These are phyloP conservation scores for Yasuhikotakia modesta DNA, from an alignment of 2,797 vertebrate species.

Conservation along the genomic window DNA sequence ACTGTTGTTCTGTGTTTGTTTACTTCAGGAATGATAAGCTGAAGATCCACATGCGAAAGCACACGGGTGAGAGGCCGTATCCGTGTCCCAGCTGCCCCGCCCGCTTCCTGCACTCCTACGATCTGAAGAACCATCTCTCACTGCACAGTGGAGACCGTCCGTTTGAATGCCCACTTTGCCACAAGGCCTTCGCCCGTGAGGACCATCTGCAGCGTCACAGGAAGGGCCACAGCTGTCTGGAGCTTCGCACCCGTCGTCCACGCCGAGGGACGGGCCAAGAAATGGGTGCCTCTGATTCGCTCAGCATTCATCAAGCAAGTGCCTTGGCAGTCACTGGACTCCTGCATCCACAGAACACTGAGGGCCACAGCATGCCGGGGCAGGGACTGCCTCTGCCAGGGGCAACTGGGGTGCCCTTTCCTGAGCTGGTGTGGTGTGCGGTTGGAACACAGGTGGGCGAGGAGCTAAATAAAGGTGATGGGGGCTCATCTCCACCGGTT, in stretches of 20 bases:
- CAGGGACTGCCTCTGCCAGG: constrained; percentile 29
- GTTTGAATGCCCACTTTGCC: constrained; percentile 94
- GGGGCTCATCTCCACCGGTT: constrained; percentile 18
- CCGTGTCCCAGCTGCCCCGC: constrained; percentile 90
- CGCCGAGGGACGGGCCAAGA: constrained; percentile 52
- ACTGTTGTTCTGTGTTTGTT: background rate
- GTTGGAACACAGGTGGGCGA: constrained; percentile 61
- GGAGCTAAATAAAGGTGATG: constrained; percentile 14
- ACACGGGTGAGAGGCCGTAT: constrained; percentile 95
- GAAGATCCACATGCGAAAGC: constrained; percentile 99
- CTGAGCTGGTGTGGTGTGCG: constrained; percentile 65
- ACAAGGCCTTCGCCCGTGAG: constrained; percentile 96
- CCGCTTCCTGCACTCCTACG: constrained; percentile 96
- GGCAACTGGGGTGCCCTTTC: constrained; percentile 56
- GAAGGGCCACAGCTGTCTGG: constrained; percentile 97
- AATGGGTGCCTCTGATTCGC: constrained; percentile 37
- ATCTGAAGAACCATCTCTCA: constrained; percentile 98
- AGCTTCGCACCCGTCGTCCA: constrained; percentile 84
- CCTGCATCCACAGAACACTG: constrained; percentile 58
- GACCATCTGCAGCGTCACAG: constrained; percentile 97
- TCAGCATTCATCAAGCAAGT: background rate
- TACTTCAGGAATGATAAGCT: constrained; percentile 89
- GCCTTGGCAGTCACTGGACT: constrained; percentile 40
- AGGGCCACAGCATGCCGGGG: too few species aligned
- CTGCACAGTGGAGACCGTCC: constrained; percentile 94